A percentile compares a stretch with the other conserved stretches of the same genome.
Evolutionary conservation across 2,888 invertebrate genomes (phyloP).

Genomic region (Pachycephus smyrnensis): DNA sequence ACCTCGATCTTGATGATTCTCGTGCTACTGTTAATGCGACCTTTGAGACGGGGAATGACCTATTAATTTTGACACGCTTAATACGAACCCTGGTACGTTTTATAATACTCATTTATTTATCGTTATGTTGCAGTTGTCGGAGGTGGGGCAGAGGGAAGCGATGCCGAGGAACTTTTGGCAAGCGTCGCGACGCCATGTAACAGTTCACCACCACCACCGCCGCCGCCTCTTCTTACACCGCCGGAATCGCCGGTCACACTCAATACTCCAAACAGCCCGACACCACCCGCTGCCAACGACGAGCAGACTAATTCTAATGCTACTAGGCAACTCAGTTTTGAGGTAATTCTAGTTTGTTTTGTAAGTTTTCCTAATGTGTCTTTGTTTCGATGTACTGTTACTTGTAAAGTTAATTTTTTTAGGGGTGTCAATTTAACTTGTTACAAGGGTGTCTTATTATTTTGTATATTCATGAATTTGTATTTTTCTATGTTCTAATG

Average conservation of each 20-base stretch:
- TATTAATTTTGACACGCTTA: neutral
- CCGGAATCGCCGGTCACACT: conserved; percentile 43
- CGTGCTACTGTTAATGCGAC: neutral
- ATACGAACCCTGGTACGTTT: neutral
- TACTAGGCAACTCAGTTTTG: conserved; percentile 66
- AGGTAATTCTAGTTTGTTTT: conserved; percentile 51
- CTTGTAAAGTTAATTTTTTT: no score
- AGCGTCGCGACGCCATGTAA: conserved; percentile 55
- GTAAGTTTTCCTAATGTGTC: no score
- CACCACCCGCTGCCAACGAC: conserved; percentile 51
- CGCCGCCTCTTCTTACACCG: conserved; percentile 44
- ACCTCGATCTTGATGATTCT: neutral
- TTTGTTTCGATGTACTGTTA: no score
- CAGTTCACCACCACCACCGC: conserved; percentile 51
- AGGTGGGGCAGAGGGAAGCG: conserved; percentile 60
- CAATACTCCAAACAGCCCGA: conserved; percentile 43
- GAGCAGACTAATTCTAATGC: conserved; percentile 47
- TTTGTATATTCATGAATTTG: no score
- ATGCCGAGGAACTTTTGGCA: conserved; percentile 59
- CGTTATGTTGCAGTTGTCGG: conserved; percentile 53
- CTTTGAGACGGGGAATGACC: neutral
- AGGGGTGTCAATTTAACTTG: no score
- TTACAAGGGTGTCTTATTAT: no score
- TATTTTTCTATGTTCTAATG: no score
- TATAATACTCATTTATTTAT: neutral